Percentiles rank a stretch among this genome's conserved stretches.
phyloP scores from a whole-genome alignment of 2,113 vertebrate species.

The Sigmodon hispidus region DNA sequence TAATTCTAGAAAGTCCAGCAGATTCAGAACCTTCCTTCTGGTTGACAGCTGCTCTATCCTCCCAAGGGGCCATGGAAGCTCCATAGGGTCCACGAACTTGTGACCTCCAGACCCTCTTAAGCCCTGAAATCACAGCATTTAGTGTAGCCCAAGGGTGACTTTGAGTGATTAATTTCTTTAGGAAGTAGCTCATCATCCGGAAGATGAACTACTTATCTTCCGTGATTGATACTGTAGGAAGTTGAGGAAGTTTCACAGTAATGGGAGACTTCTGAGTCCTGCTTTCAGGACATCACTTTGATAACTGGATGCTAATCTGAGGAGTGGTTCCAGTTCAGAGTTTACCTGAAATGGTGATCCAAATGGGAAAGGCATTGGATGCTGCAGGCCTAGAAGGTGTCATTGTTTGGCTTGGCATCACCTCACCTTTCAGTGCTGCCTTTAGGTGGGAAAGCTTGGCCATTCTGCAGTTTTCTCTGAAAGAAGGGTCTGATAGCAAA shows the following conservation, averaged over 20 bases:
- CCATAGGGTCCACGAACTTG: neutral
- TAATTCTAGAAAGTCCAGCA: neutral
- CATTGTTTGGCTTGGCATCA: conserved; percentile 55
- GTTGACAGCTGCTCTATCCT: neutral
- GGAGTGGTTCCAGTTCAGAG: neutral
- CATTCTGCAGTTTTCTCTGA: conserved; percentile 26
- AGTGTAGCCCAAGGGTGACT: neutral
- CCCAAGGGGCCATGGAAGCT: too few relatives aligned
- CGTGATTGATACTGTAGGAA: neutral
- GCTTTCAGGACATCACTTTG: conserved; percentile 7
- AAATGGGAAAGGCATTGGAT: neutral
- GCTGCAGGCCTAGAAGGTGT: neutral
- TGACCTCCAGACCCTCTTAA: neutral
- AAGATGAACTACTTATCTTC: neutral
- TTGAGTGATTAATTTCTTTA: neutral
- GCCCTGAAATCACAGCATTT: neutral
- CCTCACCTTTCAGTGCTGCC: neutral
- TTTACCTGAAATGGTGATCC: neutral
- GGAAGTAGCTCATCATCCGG: neutral
- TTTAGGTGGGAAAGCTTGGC: conserved; percentile 67
- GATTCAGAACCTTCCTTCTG: neutral
- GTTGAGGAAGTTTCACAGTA: neutral
- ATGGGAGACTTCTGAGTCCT: neutral
- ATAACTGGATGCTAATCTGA: neutral
- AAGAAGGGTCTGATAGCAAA: conserved; percentile 20